Base-by-base conservation (phyloP, 2,797 vertebrate genomes). In the Pipistrellus nathusii region DNA sequence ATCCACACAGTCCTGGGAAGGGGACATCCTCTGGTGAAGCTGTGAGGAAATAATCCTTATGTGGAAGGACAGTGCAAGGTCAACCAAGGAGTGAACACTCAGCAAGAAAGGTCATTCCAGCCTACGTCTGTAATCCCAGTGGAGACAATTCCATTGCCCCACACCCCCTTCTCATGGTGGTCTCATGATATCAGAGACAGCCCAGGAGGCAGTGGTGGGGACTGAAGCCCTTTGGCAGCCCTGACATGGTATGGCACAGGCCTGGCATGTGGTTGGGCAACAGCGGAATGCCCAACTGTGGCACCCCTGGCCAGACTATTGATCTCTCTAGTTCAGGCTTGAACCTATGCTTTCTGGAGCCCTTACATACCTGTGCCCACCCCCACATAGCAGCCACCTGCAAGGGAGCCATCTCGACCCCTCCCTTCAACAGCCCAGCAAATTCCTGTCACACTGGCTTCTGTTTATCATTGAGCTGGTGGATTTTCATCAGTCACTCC, bases 121-220 rank as follows among this genome's bases (percentile, higher is more conserved):
- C 62, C 12, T 15, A 32, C 38, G 35, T 55, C 59, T 6, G 11
- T 30, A n/a, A 32, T 66, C 21, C 55, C 17, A 38, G 35, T 46
- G 18, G 8, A 8, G 62, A 30, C 13, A 13, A 9, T 30, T 77
- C 23, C 6, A 2, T 18, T 0, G 13, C 20, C 71, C 17, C 41
- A 0, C 8, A 4, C 1, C 10, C 6, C 38, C 73, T 71, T 57
- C 64, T 73, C 18, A 0, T 0, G 23, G 17, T 10, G 17, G 17
- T 8, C 9, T 53, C 72, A 25, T 1, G 0, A 23, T 1, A 17
- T 53, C 51, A 5, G 69, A n/a, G 84, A 77, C 10, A 15, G 38
- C 12, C 7, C 15, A 64, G 57, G 14, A 32, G 48, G 81, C 59
- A 32, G 41, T 44, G 3, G 2, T 21, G 32, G 89, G 9, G 23